Percentiles rank a stretch among this genome's conserved stretches.
Conservation (phyloP, 2,113 vertebrate species). For the Cebidichthys violaceus region DNA sequence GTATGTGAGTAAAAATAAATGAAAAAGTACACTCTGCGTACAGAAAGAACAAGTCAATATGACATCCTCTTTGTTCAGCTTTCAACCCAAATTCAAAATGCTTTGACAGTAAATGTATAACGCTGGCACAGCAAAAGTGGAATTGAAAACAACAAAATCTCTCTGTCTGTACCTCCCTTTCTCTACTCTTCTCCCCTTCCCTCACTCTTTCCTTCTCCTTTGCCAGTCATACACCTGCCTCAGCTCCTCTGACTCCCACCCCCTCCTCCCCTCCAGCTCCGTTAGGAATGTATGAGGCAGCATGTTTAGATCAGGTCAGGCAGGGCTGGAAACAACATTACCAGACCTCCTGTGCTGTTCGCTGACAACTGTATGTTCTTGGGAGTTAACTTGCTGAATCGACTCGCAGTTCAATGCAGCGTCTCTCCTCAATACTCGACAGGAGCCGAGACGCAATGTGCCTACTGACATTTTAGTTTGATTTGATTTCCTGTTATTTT, state of each 20-base stretch:
- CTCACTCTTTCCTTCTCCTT: conserved; percentile 59
- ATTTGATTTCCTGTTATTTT: too few relatives aligned
- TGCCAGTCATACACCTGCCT: conserved; percentile 60
- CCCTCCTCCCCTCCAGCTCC: conserved; percentile 26
- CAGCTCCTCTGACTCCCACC: background rate
- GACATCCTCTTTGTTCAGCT: conserved; percentile 10
- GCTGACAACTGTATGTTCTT: conserved; percentile 28
- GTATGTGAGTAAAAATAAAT: conserved; percentile 17
- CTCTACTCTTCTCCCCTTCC: conserved; percentile 2
- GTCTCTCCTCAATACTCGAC: too few relatives aligned
- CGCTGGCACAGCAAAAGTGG: conserved; percentile 19
- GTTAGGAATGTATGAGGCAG: conserved; percentile 77
- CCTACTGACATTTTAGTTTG: too few relatives aligned
- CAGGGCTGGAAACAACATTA: conserved; percentile 68
- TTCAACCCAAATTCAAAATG: conserved; percentile 13
- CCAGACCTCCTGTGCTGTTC: conserved; percentile 57
- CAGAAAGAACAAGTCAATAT: conserved; percentile 1
- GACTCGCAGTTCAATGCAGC: too few relatives aligned
- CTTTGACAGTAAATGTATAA: conserved; percentile 17
- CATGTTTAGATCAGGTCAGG: conserved; percentile 67
- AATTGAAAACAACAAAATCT: conserved; percentile 13
- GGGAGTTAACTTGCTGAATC: conserved; percentile 36
- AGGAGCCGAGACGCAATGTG: too few relatives aligned
- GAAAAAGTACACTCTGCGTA: background rate
- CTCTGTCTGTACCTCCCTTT: conserved; percentile 11